phyloP scores from a whole-genome alignment of 2,888 invertebrate genomes.

The Caenorhabditis becei region DNA sequence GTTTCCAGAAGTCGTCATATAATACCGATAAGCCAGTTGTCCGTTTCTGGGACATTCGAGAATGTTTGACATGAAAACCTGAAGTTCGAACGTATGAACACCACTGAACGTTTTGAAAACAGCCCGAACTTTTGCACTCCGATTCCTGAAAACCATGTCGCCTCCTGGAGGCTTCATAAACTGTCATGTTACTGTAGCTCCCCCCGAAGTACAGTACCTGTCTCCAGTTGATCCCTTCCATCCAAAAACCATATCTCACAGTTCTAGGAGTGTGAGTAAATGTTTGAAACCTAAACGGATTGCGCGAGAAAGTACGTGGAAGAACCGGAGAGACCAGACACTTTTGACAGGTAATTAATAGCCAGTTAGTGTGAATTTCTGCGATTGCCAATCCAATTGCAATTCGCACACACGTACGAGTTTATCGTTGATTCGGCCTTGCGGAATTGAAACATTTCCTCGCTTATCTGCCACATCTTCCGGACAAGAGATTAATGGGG shows the following conservation, averaged over 20 bases:
- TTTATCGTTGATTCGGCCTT: slow-evolving; percentile 57
- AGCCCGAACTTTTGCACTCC: too few relatives aligned
- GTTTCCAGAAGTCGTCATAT: too few relatives aligned
- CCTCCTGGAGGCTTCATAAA: too few relatives aligned
- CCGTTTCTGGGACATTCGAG: too few relatives aligned
- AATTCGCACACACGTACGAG: slow-evolving; percentile 33
- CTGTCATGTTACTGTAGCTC: too few relatives aligned
- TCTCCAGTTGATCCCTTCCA: slow-evolving; percentile 7
- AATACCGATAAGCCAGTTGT: too few relatives aligned
- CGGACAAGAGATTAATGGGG: slow-evolving; percentile 50
- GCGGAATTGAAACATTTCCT: slow-evolving; percentile 56
- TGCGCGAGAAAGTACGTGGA: slow-evolving; percentile 29
- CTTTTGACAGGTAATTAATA: slow-evolving; percentile 59
- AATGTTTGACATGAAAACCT: too few relatives aligned
- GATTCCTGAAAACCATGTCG: too few relatives aligned
- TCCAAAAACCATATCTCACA: background rate
- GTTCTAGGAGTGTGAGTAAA: slow-evolving; percentile 45
- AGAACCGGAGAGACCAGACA: slow-evolving; percentile 30
- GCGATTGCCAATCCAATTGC: slow-evolving; percentile 43
- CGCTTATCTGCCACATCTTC: slow-evolving; percentile 60
- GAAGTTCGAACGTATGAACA: too few relatives aligned
- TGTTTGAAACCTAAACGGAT: slow-evolving; percentile 33
- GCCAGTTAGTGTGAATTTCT: slow-evolving; percentile 56
- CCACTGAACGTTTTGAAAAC: too few relatives aligned
- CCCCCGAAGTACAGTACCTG: too few relatives aligned